phyloP scores from a whole-genome alignment of 2,797 vertebrate species.

The Tenualosa ilisha region DNA sequence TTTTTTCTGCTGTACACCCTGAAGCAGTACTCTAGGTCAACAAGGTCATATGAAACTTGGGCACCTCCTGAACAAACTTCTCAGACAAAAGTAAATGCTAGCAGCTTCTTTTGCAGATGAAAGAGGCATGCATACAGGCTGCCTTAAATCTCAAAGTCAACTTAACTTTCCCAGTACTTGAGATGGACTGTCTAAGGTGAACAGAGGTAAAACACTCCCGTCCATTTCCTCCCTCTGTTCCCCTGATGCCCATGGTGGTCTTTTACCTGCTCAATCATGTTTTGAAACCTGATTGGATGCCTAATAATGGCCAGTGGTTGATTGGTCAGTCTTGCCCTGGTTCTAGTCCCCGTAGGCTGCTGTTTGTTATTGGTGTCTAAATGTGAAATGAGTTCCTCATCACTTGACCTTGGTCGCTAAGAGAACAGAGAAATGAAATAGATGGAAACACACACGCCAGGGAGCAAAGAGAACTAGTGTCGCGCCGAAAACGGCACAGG shows the following conservation, averaged over 20 bases:
- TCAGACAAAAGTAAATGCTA: neutral
- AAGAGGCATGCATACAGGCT: neutral
- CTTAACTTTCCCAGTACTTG: neutral
- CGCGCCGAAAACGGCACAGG: neutral
- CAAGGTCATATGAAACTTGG: neutral
- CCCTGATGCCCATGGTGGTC: neutral
- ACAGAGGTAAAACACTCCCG: neutral
- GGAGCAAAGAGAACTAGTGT: neutral
- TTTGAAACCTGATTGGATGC: conserved; percentile 34
- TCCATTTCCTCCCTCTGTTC: neutral
- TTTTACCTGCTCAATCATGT: conserved; percentile 33
- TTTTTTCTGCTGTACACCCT: neutral
- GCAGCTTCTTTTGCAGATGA: neutral
- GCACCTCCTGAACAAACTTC: neutral
- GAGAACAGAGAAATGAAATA: conserved; percentile 34
- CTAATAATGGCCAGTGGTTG: conserved; percentile 21
- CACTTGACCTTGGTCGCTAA: conserved; percentile 42
- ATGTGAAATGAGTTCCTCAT: conserved; percentile 42
- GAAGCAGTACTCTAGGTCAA: neutral
- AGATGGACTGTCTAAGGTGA: conserved; percentile 1
- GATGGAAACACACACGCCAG: neutral
- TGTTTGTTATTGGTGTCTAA: neutral
- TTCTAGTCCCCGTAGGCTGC: neutral
- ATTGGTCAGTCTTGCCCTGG: conserved; percentile 21
- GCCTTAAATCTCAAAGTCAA: conserved; percentile 4